Conservation (phyloP, 2,113 vertebrate species). For the Hippoglossus stenolepis region DNA sequence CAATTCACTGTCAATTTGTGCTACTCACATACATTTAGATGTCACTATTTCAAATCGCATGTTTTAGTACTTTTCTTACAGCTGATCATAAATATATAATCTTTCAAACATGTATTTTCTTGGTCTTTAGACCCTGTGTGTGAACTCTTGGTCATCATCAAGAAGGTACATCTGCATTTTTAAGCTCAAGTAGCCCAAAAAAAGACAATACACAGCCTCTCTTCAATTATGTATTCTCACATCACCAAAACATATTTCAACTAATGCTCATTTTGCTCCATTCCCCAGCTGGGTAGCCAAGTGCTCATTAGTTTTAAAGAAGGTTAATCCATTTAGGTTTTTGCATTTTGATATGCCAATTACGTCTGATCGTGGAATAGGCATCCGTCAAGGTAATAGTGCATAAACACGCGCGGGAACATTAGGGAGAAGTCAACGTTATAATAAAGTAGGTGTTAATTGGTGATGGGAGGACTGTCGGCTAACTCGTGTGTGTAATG, state of each 20-base stretch:
- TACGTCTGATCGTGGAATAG: slow-evolving; percentile 96
- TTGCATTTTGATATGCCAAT: slow-evolving; percentile 99
- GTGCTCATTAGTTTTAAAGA: slow-evolving; percentile 98
- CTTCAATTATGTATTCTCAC: slow-evolving; percentile 72
- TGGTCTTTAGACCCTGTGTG: background rate
- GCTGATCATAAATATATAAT: too few species aligned
- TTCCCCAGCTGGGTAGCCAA: slow-evolving; percentile 96
- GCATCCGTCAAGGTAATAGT: slow-evolving; percentile 99
- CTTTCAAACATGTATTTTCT: background rate
- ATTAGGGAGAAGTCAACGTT: slow-evolving; percentile 92
- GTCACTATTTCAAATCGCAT: too few species aligned
- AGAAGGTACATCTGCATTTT: slow-evolving; percentile 49
- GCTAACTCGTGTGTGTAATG: slow-evolving; percentile 95
- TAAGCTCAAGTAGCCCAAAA: slow-evolving; percentile 29
- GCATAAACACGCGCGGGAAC: slow-evolving; percentile 95
- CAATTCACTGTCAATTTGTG: too few species aligned
- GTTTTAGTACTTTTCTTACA: too few species aligned
- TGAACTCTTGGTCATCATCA: slow-evolving; percentile 18
- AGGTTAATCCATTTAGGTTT: slow-evolving; percentile 99
- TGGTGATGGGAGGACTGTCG: slow-evolving; percentile 92
- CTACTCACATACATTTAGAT: too few species aligned
- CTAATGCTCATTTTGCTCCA: slow-evolving; percentile 96
- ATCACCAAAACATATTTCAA: slow-evolving; percentile 79
- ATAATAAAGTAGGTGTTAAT: slow-evolving; percentile 98
- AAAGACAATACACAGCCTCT: slow-evolving; percentile 60